A percentile compares a stretch with the other conserved stretches of the same genome.
These are phyloP conservation scores for Serilophus lunatus DNA, from an alignment of 2,113 vertebrate species.

Conservation along the genomic window DNA sequence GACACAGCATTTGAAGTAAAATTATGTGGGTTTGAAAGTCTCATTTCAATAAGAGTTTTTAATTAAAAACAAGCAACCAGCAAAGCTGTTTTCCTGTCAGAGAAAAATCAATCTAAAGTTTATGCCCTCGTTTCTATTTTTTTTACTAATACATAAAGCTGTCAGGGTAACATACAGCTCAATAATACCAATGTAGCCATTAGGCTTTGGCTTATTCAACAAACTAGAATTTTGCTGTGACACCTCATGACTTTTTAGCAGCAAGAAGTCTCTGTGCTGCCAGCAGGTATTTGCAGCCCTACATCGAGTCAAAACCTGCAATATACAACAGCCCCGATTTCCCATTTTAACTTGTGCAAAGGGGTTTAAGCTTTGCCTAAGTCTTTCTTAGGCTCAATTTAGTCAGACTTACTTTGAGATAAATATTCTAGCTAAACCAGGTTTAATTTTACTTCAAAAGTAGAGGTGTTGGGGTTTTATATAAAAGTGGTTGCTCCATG, in stretches of 20 bases:
- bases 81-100: not conserved
- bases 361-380: not conserved
- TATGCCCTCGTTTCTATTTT: not conserved
- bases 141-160: not conserved
- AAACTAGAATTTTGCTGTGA: not conserved
- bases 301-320: not conserved
- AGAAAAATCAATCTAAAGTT: conserved; percentile 8
- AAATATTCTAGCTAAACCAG: not conserved
- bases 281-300: not conserved
- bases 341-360: not conserved
- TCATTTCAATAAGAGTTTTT: not conserved
- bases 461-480: rapidly evolving
- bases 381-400: not conserved
- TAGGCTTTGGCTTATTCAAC: not conserved
- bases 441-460: not conserved
- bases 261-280: not conserved
- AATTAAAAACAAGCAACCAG: conserved; percentile 11
- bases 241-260: not conserved
- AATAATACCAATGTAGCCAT: not conserved
- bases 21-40: not conserved
- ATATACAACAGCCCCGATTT: not conserved
- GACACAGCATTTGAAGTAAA: not conserved
- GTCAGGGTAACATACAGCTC: not conserved
- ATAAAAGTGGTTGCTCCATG: not conserved
- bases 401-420: not conserved